phyloP scores from a whole-genome alignment of 2,888 invertebrate genomes.

The Drosophila fungiperda region DNA sequence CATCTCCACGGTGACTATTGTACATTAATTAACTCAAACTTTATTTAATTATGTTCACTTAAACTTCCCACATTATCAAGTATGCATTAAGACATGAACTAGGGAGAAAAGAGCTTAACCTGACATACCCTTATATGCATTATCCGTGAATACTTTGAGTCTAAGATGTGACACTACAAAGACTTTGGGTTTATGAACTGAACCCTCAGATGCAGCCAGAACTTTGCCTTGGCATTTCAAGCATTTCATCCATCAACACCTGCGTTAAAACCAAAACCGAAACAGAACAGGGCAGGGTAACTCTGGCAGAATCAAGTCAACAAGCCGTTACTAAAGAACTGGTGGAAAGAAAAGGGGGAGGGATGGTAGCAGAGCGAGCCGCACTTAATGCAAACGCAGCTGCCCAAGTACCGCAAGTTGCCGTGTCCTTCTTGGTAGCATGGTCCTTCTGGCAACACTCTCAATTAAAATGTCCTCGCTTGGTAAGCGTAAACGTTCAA shows the following conservation, averaged over 20 bases:
- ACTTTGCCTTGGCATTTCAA: slow-evolving; percentile 28
- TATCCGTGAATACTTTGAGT: neutral
- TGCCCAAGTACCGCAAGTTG: slow-evolving; percentile 77
- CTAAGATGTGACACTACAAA: slow-evolving; percentile 1
- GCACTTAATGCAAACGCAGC: slow-evolving; percentile 75
- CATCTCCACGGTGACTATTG: neutral
- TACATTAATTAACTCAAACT: neutral
- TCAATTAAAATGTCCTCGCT: slow-evolving; percentile 82
- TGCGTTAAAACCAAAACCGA: slow-evolving; percentile 49
- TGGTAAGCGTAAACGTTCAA: slow-evolving; percentile 80
- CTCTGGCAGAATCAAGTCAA: slow-evolving; percentile 57
- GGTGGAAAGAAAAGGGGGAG: slow-evolving; percentile 1
- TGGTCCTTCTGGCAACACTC: slow-evolving; percentile 78
- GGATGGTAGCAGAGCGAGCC: slow-evolving; percentile 51
- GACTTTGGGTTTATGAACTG: slow-evolving; percentile 6
- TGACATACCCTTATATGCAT: neutral
- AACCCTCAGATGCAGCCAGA: slow-evolving; percentile 13
- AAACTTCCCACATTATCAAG: slow-evolving; percentile 3
- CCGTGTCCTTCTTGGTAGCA: slow-evolving; percentile 48
- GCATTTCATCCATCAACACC: slow-evolving; percentile 76
- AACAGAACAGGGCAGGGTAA: slow-evolving; percentile 24
- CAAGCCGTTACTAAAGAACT: slow-evolving; percentile 61
- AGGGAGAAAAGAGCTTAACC: neutral
- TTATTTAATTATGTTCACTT: neutral
- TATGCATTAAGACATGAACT: neutral